Percentiles rank a stretch among this genome's conserved stretches.
Conservation (phyloP, 2,113 vertebrate genomes). For the Centrocercus urophasianus region DNA sequence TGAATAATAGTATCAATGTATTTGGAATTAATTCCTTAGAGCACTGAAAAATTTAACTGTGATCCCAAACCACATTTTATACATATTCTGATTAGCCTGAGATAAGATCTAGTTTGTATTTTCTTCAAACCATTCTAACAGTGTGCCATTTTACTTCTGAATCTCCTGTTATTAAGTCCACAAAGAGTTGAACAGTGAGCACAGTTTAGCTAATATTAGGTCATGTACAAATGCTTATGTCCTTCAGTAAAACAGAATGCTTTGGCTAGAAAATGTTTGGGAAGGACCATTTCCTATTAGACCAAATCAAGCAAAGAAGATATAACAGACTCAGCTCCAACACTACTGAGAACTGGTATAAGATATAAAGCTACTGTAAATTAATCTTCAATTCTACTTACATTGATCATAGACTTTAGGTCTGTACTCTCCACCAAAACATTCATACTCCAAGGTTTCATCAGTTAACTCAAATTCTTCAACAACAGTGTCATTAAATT, state of each 20-base stretch:
- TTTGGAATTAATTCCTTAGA: not conserved
- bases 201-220: not conserved
- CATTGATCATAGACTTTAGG: constrained; percentile 98
- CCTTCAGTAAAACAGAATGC: not conserved
- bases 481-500: constrained; percentile 96
- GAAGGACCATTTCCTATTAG: not conserved
- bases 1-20: not conserved
- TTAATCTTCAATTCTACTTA: constrained; percentile 76
- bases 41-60: not conserved
- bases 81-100: not conserved
- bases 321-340: not conserved
- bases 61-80: not conserved
- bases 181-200: not conserved
- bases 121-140: not conserved
- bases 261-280: not conserved
- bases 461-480: constrained; percentile 98
- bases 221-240: not conserved
- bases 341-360: not conserved
- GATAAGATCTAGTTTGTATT: not conserved
- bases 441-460: constrained; percentile 96
- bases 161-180: not conserved
- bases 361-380: not conserved
- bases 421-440: constrained; percentile 97
- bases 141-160: not conserved
- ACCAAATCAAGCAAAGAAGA: not conserved